These are phyloP conservation scores for Clarias pachynema DNA, from an alignment of 2,797 vertebrate genomes.

Conservation along the genomic window DNA sequence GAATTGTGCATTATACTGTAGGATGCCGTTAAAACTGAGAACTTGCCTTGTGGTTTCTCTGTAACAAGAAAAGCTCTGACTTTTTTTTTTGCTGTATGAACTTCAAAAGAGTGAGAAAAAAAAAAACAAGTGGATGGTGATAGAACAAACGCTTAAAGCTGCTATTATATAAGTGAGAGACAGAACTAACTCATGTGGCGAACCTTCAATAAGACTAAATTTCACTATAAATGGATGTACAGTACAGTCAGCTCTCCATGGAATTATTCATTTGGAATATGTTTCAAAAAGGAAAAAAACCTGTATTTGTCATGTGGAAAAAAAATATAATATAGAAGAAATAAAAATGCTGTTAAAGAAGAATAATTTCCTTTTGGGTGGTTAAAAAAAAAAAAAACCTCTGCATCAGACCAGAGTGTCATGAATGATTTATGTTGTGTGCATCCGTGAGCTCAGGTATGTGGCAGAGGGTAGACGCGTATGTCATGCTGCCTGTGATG, in stretches of 20 bases:
- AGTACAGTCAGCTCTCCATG: no score
- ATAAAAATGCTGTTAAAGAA: no score
- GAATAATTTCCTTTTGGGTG: no score
- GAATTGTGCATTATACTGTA: no score
- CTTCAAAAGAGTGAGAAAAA: not conserved
- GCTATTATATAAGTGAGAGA: not conserved
- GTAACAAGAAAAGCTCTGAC: not conserved
- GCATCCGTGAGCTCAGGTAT: not conserved
- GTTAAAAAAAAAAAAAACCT: no score
- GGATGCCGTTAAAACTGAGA: not conserved
- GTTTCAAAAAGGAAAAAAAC: no score
- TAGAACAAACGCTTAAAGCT: not conserved
- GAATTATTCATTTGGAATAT: no score
- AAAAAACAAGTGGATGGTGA: not conserved
- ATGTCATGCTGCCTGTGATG: not conserved
- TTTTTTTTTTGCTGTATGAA: not conserved
- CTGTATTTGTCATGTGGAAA: no score
- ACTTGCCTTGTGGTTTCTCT: not conserved
- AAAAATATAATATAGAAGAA: no score
- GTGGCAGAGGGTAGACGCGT: not conserved
- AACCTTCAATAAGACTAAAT: not conserved
- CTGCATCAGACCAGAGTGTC: no score
- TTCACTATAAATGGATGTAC: not conserved
- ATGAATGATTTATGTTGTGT: not conserved
- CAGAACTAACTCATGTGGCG: not conserved